Evolutionary conservation across 2,888 invertebrate species (phyloP), one percentile per base, ranked within the genome.

Genomic region (Leucophenga maculata): DNA sequence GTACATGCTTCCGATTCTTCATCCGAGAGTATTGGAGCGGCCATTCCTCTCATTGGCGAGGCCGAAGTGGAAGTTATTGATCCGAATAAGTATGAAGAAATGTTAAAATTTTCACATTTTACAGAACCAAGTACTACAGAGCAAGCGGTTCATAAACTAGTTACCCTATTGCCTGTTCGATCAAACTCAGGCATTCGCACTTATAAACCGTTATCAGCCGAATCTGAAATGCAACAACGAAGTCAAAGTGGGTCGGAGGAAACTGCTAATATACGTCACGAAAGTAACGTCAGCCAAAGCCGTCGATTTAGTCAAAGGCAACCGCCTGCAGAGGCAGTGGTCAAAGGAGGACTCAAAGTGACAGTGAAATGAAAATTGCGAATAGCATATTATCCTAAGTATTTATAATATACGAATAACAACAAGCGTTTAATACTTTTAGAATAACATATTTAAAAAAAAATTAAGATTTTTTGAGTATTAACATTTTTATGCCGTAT

Each of bases 161-260:
- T 92, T 1, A 95, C 94, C 0, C 86, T 95, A 54, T 89, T 94
- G 69, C 95, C 95, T 0, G 94, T 93, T 0, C 93, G 94, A 82
- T 95, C 95, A 1, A 95, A 95, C 87, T 92, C 94, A 0, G 94
- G 94, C 0, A 91, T 94, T 6, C 92, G 93, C 73, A 94, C 94
- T 0, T 88, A 94, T 57, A 89, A 93, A 77, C 93, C 93, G 3
- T 16, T 69, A 2, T 16, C 69, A 0, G 75, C 71, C 6, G 69
- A 73, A 3, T 59, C 73, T 1, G 76, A 78, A 1, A 69, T 74
- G 9, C 18, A 54, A 8, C 72, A 72, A 46, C 78, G 83, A n/a
- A 77, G 79, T 64, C 72, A 72, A 68, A 69, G 77, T 67, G 69
- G 71, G 60, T 57, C 68, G 59, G 74, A 73, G 57, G 66, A 69